Evolutionary conservation across 2,113 vertebrate species (phyloP), one percentile per base, ranked within the genome.

Genomic region (Brachyistius frenatus): DNA sequence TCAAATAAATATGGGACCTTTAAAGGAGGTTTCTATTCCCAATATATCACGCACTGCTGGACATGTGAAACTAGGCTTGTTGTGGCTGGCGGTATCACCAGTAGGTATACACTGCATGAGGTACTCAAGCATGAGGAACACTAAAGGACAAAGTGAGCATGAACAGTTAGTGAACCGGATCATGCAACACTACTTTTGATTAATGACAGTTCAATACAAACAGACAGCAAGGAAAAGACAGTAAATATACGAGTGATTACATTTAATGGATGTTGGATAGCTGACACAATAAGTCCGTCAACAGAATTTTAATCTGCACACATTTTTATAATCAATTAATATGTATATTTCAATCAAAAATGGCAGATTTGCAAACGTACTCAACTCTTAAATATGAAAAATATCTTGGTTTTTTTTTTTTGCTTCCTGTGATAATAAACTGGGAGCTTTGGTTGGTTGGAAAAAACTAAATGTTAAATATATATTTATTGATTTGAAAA

Each of bases 11-110:
- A 23, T 23, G 23, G 23, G 23, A 23, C 23, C 23, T 23, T 32
- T 65, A 10, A 55, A 55, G 2, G 30, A 49, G n/a, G n/a, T 44
- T 69, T 76, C 35, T 54, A 49, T 41, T 63, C 64, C 36, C 52
- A 64, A 5, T 13, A 63, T 5, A 44, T 68, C 53, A 39, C 39
- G 49, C 49, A 41, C 46, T 44, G 46, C 15, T 14, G 39, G 62
- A 49, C 35, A 4, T 37, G 36, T 36, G 44, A 56, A n/a, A 53
- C 2, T 4, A n/a, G 53, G n/a, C 37, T 50, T 13, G 58, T 37
- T 65, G 35, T 56, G 30, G 56, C 33, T 50, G 35, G 32, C 0
- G 1, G 46, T 41, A 39, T 53, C 52, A 16, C 46, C 37, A 16
- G 14, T 5, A 23, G 8, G 35, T 4, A 1, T 30, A 31, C 3